Base-by-base conservation (phyloP, 2,888 invertebrate genomes). In the Cheilosia vulpina region DNA sequence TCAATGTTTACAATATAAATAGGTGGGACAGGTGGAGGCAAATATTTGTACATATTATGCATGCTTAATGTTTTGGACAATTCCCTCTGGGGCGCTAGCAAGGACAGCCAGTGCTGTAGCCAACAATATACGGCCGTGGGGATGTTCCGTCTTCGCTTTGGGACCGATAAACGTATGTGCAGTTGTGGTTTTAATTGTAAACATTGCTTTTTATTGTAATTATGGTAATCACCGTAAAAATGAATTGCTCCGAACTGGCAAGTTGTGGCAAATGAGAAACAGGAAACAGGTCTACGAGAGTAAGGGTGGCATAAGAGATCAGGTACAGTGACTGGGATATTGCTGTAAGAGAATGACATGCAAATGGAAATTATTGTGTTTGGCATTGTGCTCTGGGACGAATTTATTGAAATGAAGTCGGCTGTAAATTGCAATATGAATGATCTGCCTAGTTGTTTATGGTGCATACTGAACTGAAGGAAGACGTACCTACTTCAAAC, bases 171-270 rank as follows among this genome's bases (percentile, higher is more conserved):
- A 76, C 52, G 58, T 75, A 52, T 52, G 57, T 69, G 27, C n/a
- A 38, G 4, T 52, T 69, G 24, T 60, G 38, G 47, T 60, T 82
- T 60, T 77, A 82, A 66, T 62, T 82, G 72, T 77, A 68, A 82
- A 78, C 82, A 82, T 78, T 82, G 66, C 34, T 65, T 78, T 72
- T 82, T 50, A 82, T 77, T 82, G 77, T 72, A 58, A 81, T 81
- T 69, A 71, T 82, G 65, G 66, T 60, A 72, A 77, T 82, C 47
- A 82, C 55, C 71, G 60, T 82, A 55, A 77, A 82, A 71, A 82
- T 55, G 71, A 82, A 82, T 77, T 60, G 66, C 41, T 65, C n/a
- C 45, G 21, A 68, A 31, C 38, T 45, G 53, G 53, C 21, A 52
- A 24, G 27, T 31, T 13, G n/a, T 31, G 38, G 27, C 41, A n/a